These are phyloP conservation scores for Exocentrus adspersus DNA, from an alignment of 2,888 invertebrate species.

Conservation along the genomic window DNA sequence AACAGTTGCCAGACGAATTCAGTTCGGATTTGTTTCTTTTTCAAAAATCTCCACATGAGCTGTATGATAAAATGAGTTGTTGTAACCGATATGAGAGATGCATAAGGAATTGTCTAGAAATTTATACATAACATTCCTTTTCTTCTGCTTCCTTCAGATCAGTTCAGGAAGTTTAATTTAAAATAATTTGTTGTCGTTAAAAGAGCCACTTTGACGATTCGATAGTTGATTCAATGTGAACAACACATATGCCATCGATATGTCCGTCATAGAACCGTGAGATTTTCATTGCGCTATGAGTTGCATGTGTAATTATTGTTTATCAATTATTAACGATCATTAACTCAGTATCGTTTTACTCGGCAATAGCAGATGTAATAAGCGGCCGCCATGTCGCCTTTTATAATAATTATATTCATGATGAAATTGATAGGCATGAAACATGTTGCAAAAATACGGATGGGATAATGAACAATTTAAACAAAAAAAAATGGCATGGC, in stretches of 20 bases:
- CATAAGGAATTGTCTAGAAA: neutral
- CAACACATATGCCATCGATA: neutral
- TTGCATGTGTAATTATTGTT: neutral
- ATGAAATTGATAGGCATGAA: no score
- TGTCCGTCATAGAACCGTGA: constrained; percentile 4
- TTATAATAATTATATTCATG: no score
- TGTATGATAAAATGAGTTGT: no score
- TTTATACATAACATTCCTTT: constrained; percentile 3
- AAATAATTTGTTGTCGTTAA: constrained; percentile 18
- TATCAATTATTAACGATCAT: neutral
- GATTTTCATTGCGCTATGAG: neutral
- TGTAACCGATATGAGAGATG: no score
- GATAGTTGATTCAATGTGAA: constrained; percentile 8
- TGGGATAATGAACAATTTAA: no score
- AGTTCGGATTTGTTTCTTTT: no score
- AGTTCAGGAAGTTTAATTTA: constrained; percentile 17
- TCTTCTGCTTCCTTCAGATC: constrained; percentile 10
- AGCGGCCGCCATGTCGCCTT: no score
- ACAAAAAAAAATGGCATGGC: neutral
- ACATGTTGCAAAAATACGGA: no score
- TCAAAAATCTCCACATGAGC: no score
- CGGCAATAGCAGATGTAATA: no score
- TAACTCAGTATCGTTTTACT: neutral
- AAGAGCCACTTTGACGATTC: constrained; percentile 10
- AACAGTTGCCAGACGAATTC: no score